Conservation (phyloP, 2,888 invertebrate species). For the Monochamus alternatus region DNA sequence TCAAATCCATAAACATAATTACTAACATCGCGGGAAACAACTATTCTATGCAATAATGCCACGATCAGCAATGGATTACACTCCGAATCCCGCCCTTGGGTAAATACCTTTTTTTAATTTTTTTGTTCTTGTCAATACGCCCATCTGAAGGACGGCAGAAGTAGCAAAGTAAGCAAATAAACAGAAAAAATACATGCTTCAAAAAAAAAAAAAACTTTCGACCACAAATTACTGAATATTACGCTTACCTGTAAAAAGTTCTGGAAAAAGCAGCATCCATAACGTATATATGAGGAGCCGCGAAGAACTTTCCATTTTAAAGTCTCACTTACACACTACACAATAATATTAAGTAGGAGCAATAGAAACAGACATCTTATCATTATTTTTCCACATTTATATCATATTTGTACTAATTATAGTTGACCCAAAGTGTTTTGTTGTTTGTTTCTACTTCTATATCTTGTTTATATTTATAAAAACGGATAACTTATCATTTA, state of each 20-base stretch:
- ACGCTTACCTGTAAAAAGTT: slow-evolving; percentile 55
- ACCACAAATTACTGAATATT: background rate
- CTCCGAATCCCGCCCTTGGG: too few relatives aligned
- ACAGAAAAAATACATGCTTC: too few relatives aligned
- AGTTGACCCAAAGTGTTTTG: background rate
- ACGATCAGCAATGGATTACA: too few relatives aligned
- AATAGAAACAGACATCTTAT: slow-evolving; percentile 48
- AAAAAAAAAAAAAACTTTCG: too few relatives aligned
- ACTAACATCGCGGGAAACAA: too few relatives aligned
- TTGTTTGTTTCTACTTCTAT: background rate
- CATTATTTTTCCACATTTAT: slow-evolving; percentile 15
- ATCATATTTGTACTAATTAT: slow-evolving; percentile 15
- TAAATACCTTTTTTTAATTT: too few relatives aligned
- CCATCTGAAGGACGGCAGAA: too few relatives aligned
- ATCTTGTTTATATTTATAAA: slow-evolving; percentile 1
- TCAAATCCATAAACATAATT: too few relatives aligned
- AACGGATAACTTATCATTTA: background rate
- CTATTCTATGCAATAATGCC: too few relatives aligned
- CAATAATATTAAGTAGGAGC: slow-evolving; percentile 46
- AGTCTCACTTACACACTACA: slow-evolving; percentile 38
- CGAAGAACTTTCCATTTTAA: slow-evolving; percentile 49
- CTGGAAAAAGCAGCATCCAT: slow-evolving; percentile 56
- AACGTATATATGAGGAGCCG: slow-evolving; percentile 54
- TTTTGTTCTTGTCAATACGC: too few relatives aligned
- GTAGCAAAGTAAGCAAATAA: too few relatives aligned